Evolutionary conservation across 2,797 vertebrate genomes (phyloP).

Genomic region (Paguma larvata): DNA sequence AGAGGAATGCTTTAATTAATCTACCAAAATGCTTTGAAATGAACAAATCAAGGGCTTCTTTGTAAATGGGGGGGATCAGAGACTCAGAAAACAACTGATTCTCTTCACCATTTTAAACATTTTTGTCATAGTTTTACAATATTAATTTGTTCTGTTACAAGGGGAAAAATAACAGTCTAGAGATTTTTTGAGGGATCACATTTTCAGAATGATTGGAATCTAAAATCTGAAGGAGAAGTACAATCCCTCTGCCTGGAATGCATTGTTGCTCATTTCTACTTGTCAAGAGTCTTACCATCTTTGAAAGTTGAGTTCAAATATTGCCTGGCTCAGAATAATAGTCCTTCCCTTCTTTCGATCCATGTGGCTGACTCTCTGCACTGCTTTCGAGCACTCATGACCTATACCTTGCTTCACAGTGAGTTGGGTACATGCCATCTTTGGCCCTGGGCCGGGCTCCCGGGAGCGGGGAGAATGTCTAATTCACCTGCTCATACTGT

Average conservation of each 20-base stretch:
- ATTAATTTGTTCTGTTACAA: slow-evolving; percentile 65
- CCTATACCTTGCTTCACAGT: not conserved
- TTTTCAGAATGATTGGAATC: slow-evolving; percentile 70
- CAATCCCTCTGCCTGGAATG: not conserved
- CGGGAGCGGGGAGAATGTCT: not conserved
- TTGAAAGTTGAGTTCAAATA: slow-evolving; percentile 9
- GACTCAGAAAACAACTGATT: slow-evolving; percentile 65
- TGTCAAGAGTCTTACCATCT: not conserved
- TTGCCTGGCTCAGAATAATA: not conserved
- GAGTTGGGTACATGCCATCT: not conserved
- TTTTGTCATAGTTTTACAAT: slow-evolving; percentile 75
- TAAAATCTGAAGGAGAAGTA: slow-evolving; percentile 62
- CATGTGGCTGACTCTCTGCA: not conserved
- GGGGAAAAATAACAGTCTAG: not conserved
- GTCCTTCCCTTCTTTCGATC: not conserved
- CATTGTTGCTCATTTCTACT: not conserved
- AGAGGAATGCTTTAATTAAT: slow-evolving; percentile 75
- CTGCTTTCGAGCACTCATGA: not conserved
- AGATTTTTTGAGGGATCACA: slow-evolving; percentile 51
- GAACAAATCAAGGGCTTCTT: slow-evolving; percentile 75
- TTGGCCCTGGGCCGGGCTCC: not conserved
- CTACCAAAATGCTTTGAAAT: slow-evolving; percentile 67
- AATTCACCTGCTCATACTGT: not conserved
- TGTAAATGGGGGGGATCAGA: slow-evolving; percentile 60
- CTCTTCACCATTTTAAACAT: slow-evolving; percentile 70